Base-by-base conservation (phyloP, 2,797 vertebrate genomes). In the Strix occidentalis region DNA sequence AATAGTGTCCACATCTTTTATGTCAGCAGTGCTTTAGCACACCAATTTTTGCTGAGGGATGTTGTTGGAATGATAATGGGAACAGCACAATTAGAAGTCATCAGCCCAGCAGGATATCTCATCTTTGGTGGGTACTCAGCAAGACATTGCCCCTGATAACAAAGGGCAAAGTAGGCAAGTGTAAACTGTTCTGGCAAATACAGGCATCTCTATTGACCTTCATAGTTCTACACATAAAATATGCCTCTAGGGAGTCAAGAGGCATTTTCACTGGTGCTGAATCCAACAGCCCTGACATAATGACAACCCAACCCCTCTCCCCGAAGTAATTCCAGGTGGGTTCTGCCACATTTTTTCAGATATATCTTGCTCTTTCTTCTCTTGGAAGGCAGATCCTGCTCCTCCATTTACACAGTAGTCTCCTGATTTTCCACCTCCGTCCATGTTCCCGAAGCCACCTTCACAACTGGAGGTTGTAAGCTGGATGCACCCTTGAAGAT, bases 281-380 rank as follows among this genome's bases (percentile, higher is more conserved):
- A 6, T 63, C 31, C 35, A 90, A 39, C 33, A 79, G 21, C 9
- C 21, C 57, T 70, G 48, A 39, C 19, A 28, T 5, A 45, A 31
- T 1, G 8, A 81, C 33, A 19, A 1, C 9, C 43, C 17, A 45
- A 9, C 3, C 5, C 7, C 3, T 18, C 1, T 2, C 17, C 43
- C 43, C 43, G 17, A 18, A 18, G 50, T 25, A n/a, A 43, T 71
- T 76, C 21, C n/a, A 68, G 7, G 7, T 37, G 11, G 0, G 0
- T 61, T 69, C 33, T 82, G 15, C 14, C 41, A 48, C 17, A 10
- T 45, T 81, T 61, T 43, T 25, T 15, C 48, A 77, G 35, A 35
- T 66, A 19, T 46, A 1, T 11, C 12, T 33, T 69, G 28, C 17
- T 63, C n/a, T 23, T 19, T 39, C 17, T 63, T 60, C n/a, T 70